Evolutionary conservation across 2,113 vertebrate species (phyloP).

Genomic region (Alligator mississippiensis): DNA sequence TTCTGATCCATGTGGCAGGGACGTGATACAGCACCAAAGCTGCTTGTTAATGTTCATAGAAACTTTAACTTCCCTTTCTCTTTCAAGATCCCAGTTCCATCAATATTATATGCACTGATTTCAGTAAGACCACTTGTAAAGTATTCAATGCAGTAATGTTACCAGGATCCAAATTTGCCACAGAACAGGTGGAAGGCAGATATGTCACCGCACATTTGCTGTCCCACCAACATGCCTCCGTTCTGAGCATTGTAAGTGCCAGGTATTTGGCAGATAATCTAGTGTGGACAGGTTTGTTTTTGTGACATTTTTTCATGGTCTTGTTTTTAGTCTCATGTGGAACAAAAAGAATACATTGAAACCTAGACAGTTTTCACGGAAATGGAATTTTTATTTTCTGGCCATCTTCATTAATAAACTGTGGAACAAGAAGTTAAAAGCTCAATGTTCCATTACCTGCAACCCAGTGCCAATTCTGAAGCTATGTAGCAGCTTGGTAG

Average conservation of each 20-base stretch:
- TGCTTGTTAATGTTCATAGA: background rate
- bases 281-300: too few relatives aligned
- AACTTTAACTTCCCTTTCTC: background rate
- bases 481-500: background rate
- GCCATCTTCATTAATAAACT: background rate
- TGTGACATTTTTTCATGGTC: too few relatives aligned
- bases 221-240: background rate
- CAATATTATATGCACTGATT: background rate
- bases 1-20: background rate
- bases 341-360: background rate
- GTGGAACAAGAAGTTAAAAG: background rate
- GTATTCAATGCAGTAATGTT: background rate
- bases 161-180: background rate
- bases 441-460: background rate
- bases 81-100: background rate
- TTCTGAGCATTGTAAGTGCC: background rate
- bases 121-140: background rate
- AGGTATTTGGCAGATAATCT: too few relatives aligned
- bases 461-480: background rate
- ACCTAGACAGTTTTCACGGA: background rate
- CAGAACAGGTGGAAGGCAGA: background rate
- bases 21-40: background rate
- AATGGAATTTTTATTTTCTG: background rate
- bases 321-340: too few relatives aligned
- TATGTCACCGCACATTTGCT: background rate